Conservation (phyloP, 1,140 invertebrate genomes). For the Schlechtendalia chinensis region DNA sequence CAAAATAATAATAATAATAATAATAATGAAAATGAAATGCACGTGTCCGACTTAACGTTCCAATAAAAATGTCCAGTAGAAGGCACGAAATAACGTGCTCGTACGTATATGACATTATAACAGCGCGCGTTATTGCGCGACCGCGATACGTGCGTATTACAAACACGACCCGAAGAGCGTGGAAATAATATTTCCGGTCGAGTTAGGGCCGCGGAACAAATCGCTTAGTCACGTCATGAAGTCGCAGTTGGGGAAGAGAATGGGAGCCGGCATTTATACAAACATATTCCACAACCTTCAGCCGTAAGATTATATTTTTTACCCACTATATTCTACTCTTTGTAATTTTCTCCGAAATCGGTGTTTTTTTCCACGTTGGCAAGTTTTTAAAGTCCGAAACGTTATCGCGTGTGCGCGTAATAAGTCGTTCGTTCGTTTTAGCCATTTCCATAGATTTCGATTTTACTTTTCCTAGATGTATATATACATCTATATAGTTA, state of each 20-base stretch:
- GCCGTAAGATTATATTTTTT: too few relatives aligned
- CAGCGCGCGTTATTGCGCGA: too few relatives aligned
- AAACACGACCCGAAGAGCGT: too few relatives aligned
- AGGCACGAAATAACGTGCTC: too few relatives aligned
- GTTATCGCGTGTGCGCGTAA: not conserved
- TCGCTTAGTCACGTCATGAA: slow-evolving; percentile 6
- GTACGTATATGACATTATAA: too few relatives aligned
- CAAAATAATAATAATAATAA: too few relatives aligned
- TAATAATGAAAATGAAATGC: too few relatives aligned
- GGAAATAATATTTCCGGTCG: not conserved
- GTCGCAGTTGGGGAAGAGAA: not conserved
- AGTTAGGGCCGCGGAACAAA: not conserved
- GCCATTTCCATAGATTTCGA: not conserved
- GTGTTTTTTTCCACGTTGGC: not conserved
- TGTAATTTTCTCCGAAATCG: not conserved
- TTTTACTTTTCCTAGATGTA: not conserved
- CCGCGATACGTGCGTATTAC: too few relatives aligned
- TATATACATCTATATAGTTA: too few relatives aligned
- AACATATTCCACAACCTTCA: slow-evolving; percentile 17
- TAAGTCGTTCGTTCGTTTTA: not conserved
- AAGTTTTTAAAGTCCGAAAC: not conserved
- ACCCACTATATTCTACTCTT: too few relatives aligned
- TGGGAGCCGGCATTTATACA: not conserved
- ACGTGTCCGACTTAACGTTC: too few relatives aligned
- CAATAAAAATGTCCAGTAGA: too few relatives aligned